These are phyloP conservation scores for Embiotoca jacksoni DNA, from an alignment of 2,113 vertebrate species.

Conservation along the genomic window DNA sequence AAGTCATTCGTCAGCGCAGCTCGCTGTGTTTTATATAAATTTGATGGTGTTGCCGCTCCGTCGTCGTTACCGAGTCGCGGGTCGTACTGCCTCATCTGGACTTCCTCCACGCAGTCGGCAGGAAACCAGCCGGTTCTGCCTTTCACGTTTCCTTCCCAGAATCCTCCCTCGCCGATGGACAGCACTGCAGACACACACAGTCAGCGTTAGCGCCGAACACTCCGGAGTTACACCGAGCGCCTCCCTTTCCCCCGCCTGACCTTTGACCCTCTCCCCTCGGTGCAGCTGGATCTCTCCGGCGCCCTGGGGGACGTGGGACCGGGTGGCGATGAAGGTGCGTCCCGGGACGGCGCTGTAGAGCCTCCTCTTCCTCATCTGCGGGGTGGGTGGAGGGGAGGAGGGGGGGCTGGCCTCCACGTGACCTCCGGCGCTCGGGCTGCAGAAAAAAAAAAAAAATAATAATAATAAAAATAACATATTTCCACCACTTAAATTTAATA, in stretches of 20 bases:
- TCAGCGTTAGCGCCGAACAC: no score
- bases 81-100: conserved; percentile 98
- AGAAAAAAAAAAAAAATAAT: not conserved
- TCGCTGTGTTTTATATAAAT: no score
- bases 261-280: conserved; percentile 95
- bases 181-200: conserved; percentile 85
- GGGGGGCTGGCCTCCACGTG: conserved; percentile 85
- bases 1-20: no score
- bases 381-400: conserved; percentile 82
- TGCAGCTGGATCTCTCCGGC: conserved; percentile 95
- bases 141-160: conserved; percentile 97
- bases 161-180: conserved; percentile 97
- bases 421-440: conserved; percentile 86
- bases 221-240: no score
- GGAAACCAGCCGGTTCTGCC: conserved; percentile 98
- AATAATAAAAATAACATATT: no score
- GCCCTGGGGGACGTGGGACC: conserved; percentile 91
- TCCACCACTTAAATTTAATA: no score
- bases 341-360: conserved; percentile 96
- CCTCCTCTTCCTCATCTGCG: conserved; percentile 91
- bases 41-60: no score
- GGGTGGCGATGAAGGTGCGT: conserved; percentile 93
- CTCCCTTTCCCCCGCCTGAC: conserved; percentile 78
- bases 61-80: conserved; percentile 87
- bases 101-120: conserved; percentile 97